A percentile compares a stretch with the other conserved stretches of the same genome.
These are phyloP conservation scores for Austrofundulus limnaeus DNA, from an alignment of 2,113 vertebrate species.

Conservation along the genomic window DNA sequence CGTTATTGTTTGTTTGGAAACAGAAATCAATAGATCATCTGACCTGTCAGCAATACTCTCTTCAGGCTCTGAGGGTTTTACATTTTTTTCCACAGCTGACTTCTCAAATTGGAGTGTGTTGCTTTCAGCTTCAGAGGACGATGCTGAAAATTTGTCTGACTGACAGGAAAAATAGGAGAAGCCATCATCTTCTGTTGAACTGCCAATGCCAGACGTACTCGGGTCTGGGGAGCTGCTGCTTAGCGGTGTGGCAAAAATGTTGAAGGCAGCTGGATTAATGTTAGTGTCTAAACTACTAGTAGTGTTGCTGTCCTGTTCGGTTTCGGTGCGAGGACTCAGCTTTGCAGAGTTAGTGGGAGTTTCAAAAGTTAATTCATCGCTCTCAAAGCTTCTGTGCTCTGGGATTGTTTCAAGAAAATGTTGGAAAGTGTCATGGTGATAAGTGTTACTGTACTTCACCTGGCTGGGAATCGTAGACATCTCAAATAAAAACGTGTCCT, in stretches of 20 bases:
- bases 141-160: slow-evolving; percentile 56
- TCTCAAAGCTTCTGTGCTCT: slow-evolving; percentile 44
- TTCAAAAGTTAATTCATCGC: not conserved
- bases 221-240: slow-evolving; percentile 51
- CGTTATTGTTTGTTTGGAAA: slow-evolving; percentile 14
- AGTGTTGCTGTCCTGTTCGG: slow-evolving; percentile 10
- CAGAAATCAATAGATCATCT: slow-evolving; percentile 11
- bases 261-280: not conserved
- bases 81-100: not conserved
- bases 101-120: slow-evolving; percentile 20
- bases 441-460: slow-evolving; percentile 3
- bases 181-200: slow-evolving; percentile 60
- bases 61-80: slow-evolving; percentile 21
- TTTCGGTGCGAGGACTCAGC: slow-evolving; percentile 6
- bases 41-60: slow-evolving; percentile 16
- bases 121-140: slow-evolving; percentile 48
- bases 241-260: slow-evolving; percentile 2
- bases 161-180: slow-evolving; percentile 56
- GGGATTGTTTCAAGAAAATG: slow-evolving; percentile 59
- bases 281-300: slow-evolving; percentile 32
- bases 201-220: slow-evolving; percentile 56
- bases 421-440: slow-evolving; percentile 32
- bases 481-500: not conserved
- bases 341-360: slow-evolving; percentile 7
- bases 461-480: slow-evolving; percentile 1